Base-by-base conservation (phyloP, 1,140 invertebrate genomes). In the Caenorhabditis brenneri region DNA sequence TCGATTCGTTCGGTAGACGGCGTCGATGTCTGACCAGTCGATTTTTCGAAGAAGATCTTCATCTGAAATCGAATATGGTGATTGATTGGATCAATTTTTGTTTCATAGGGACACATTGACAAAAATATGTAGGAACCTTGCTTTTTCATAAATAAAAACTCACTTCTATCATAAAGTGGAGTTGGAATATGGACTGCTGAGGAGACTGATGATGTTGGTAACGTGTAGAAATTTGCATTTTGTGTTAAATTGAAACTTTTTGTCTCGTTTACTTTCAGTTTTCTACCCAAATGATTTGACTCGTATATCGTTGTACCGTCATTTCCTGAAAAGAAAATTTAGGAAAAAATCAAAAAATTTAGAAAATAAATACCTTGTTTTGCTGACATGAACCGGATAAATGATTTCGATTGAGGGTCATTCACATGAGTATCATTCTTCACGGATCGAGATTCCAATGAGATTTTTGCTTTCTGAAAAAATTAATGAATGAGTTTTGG, bases 121-220 rank as follows among this genome's bases (percentile, higher is more conserved):
- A n/a, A n/a, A n/a, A 31, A 15, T 69, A 39, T 51, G 27, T 39
- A 31, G 42, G 16, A 46, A 33, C 15, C 0, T 2, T 16, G 22
- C 5, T n/a, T 51, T 51, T 58, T 39, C 16, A 48, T 27, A 33
- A 80, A 86, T 84, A 85, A 24, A 82, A 53, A 86, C 88, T 80
- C 51, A 89, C 88, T 85, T 88, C 90, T 85, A 53, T 91, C 90
- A 79, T 91, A 90, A 15, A 91, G 82, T 3, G 90, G 89, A 36
- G 89, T 90, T 10, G 89, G 89, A 65, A 90, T 83, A 83, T 90
- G 89, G 2, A 90, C 89, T 12, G 90, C 90, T n/a, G 89, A 90
- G 12, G 87, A 84, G 16, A 90, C 86, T 1, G 86, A 87, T 58
- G 84, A 88, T 27, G 90, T 91, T 9, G 53, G 49, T 29, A 91